Conservation (phyloP, 2,113 vertebrate genomes). For the Gambusia holbrooki region DNA sequence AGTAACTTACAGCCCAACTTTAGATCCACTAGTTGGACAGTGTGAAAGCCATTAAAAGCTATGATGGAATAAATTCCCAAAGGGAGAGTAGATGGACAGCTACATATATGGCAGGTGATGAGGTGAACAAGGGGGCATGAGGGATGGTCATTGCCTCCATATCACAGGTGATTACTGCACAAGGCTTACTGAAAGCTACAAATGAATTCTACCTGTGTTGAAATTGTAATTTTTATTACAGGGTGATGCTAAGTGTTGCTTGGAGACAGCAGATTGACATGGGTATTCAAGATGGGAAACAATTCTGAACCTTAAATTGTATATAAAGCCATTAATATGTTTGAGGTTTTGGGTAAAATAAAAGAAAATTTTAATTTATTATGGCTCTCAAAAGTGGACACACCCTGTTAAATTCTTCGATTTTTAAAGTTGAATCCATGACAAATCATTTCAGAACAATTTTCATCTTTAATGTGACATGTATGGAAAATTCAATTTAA, state of each 20-base stretch:
- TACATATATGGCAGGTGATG: constrained; percentile 71
- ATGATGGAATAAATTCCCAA: constrained; percentile 70
- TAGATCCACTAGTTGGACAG: constrained; percentile 66
- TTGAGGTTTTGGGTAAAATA: not conserved
- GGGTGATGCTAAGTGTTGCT: constrained; percentile 33
- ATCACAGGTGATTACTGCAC: constrained; percentile 55
- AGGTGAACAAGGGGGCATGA: constrained; percentile 67
- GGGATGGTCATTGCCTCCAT: constrained; percentile 60
- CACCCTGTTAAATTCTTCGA: too few species aligned
- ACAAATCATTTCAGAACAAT: too few species aligned
- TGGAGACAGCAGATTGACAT: constrained; percentile 18
- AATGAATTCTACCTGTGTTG: constrained; percentile 63
- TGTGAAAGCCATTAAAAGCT: constrained; percentile 65
- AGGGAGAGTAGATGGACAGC: constrained; percentile 63
- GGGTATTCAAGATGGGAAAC: constrained; percentile 24
- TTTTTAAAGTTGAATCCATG: too few species aligned
- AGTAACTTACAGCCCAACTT: constrained; percentile 40
- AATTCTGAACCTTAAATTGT: constrained; percentile 1
- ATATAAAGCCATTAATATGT: not conserved
- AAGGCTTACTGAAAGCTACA: constrained; percentile 49
- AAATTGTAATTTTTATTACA: constrained; percentile 53
- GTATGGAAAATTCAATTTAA: too few species aligned
- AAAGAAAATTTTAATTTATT: too few species aligned
- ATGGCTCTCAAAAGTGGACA: too few species aligned
- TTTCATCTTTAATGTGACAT: too few species aligned